Evolutionary conservation across 1,140 invertebrate species (phyloP), one percentile per base, ranked within the genome.

Genomic region (Pygmarrhopalites habei): DNA sequence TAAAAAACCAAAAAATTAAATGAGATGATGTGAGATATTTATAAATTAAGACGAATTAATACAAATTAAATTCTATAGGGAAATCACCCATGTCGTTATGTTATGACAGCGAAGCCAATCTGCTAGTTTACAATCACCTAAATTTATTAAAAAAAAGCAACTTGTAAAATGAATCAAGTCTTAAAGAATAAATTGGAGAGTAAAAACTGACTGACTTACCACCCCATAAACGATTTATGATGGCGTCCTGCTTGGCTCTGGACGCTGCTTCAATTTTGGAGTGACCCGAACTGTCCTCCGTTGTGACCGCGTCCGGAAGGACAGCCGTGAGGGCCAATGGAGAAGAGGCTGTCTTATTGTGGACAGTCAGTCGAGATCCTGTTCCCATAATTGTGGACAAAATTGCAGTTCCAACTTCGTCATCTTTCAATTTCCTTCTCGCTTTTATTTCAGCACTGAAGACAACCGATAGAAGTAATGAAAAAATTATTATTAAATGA

Each of bases 161-260:
- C n/a, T n/a, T n/a, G n/a, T n/a, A n/a, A n/a, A n/a, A n/a, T n/a
- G n/a, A n/a, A n/a, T n/a, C n/a, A n/a, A n/a, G n/a, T n/a, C n/a
- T n/a, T n/a, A n/a, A n/a, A n/a, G n/a, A n/a, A n/a, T n/a, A n/a
- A n/a, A 35, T 35, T 35, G 32, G 5, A 35, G 32, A 35, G 5
- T 35, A 35, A 35, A 35, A 35, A 35, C 5, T 5, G 32, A 7
- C 32, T 7, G 5, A 35, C 32, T 7, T n/a, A n/a, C n/a, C 32
- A 25, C 65, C 65, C 65, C 65, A 66, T 14, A 32, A n/a, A 30
- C 35, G 15, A 17, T 56, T 51, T 35, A 66, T 57, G 72, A 82
- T 5, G 83, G 82, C n/a, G n/a, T 52, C 49, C n/a, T 52, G 49
- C n/a, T 52, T 52, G 14, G 25, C 21, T 25, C 5, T 52, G 10